Evolutionary conservation across 2,888 invertebrate genomes (phyloP), one percentile per base, ranked within the genome.

Genomic region (Hybos culiciformis): DNA sequence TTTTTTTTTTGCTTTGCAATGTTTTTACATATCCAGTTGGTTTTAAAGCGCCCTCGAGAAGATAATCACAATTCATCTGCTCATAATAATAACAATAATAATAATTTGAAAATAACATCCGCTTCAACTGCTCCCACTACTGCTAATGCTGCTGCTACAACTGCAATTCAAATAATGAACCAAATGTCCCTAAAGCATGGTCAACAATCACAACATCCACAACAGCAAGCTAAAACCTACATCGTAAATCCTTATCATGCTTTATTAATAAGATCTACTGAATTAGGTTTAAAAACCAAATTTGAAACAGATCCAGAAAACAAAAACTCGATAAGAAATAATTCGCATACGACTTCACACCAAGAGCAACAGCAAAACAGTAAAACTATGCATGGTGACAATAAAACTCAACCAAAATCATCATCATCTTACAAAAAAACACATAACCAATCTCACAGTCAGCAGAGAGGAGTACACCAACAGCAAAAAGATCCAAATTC

Each of bases 31-130:
- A n/a, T n/a, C n/a, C 19, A 50, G 48, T 48, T 48, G 45, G 48
- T 48, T 43, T 46, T 48, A 42, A 51, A 51, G 37, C 50, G 51
- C 32, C 44, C 50, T 12, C 42, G 50, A 17, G 50, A 48, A 14
- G 51, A 51, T 32, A 42, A 31, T 9, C 19, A n/a, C 21, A 19
- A 36, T 36, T 11, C n/a, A n/a, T n/a, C 12, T 34, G 19, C 17
- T 7, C 19, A n/a, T 19, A 18, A 36, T 14, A 29, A 6, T n/a
- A 29, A 29, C 29, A n/a, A 12, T 29, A 29, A 29, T 8, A 21
- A 20, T 20, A 36, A 5, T 12, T 11, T 5, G 19, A 21, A 7
- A 20, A n/a, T 21, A 36, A n/a, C 36, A 36, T 20, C 36, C 19
- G 19, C 7, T 20, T 8, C 19, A n/a, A 36, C 19, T 21, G 20